phyloP scores from a whole-genome alignment of 1,140 invertebrate species.

The Sogatella furcifera region DNA sequence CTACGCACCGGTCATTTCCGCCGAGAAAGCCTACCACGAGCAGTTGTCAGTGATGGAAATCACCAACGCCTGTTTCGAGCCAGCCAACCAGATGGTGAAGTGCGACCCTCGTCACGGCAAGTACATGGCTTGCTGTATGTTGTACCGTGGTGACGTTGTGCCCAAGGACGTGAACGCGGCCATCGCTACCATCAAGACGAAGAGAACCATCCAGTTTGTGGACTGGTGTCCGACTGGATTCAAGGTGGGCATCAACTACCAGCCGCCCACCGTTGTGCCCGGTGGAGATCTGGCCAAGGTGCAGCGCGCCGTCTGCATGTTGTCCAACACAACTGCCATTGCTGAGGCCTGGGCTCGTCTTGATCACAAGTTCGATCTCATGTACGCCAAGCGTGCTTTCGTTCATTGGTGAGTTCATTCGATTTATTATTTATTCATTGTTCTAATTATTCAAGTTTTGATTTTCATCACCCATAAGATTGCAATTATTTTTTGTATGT shows the following conservation, averaged over 20 bases:
- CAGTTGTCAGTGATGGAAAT: constrained; percentile 72
- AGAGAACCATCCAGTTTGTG: constrained; percentile 56
- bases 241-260: constrained; percentile 65
- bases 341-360: constrained; percentile 71
- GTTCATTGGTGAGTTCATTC: constrained; percentile 64
- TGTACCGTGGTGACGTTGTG: constrained; percentile 53
- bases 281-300: constrained; percentile 74
- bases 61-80: constrained; percentile 49
- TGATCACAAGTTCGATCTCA: constrained; percentile 65
- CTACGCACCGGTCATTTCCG: constrained; percentile 75
- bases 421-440: no score
- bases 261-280: constrained; percentile 68
- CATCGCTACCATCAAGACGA: constrained; percentile 78
- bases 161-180: constrained; percentile 75
- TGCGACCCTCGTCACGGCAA: constrained; percentile 65
- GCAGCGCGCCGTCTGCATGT: constrained; percentile 73
- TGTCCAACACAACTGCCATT: constrained; percentile 75
- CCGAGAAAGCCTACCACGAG: constrained; percentile 76
- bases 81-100: constrained; percentile 71
- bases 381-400: constrained; percentile 69
- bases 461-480: no score
- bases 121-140: constrained; percentile 53
- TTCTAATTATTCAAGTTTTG: no score
- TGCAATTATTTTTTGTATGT: no score
- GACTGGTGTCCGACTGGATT: constrained; percentile 87